phyloP scores from a whole-genome alignment of 1,140 invertebrate genomes.

The Drosophila arawakana region DNA sequence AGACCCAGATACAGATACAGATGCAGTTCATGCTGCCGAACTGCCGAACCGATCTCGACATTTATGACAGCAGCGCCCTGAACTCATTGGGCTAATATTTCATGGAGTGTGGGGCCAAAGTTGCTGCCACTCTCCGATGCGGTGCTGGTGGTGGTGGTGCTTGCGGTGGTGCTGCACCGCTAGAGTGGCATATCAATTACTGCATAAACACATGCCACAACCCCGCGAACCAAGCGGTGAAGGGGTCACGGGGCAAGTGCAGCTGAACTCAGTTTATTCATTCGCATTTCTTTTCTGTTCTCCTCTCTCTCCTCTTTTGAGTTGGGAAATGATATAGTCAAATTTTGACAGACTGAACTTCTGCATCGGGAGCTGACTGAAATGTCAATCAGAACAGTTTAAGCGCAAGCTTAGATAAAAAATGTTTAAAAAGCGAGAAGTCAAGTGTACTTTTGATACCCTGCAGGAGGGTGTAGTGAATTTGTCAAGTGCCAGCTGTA shows the following conservation, averaged over 20 bases:
- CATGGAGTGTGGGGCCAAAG: constrained; percentile 65
- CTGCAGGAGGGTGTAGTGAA: no score
- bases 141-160: constrained; percentile 3
- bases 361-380: constrained; percentile 41
- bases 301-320: constrained; percentile 2
- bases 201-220: constrained; percentile 74
- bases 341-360: constrained; percentile 68
- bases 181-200: constrained; percentile 79
- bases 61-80: constrained; percentile 69
- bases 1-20: constrained; percentile 34
- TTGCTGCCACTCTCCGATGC: background rate
- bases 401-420: constrained; percentile 16
- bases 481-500: no score
- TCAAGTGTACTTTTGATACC: no score
- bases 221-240: constrained; percentile 12
- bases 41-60: constrained; percentile 30
- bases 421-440: background rate
- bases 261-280: constrained; percentile 72
- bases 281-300: no score
- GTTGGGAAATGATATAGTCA: constrained; percentile 1
- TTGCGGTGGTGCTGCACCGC: constrained; percentile 26
- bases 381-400: constrained; percentile 71
- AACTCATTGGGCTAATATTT: constrained; percentile 74
- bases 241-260: constrained; percentile 60
- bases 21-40: constrained; percentile 33